Base-by-base conservation (phyloP, 2,113 vertebrate genomes). In the Eclectus roratus region DNA sequence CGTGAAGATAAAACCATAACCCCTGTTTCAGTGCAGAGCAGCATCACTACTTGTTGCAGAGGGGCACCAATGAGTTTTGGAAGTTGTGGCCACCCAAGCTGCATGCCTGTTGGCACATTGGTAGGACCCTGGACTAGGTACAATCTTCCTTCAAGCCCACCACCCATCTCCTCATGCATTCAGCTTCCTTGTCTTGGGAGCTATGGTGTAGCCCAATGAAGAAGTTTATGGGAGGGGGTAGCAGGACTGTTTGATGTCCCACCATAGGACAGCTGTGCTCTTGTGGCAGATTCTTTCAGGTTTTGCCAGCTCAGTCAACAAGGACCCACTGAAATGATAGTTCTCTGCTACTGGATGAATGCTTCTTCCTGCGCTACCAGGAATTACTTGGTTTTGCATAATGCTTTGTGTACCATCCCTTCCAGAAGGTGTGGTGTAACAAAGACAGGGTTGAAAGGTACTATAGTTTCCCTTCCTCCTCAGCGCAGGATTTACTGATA, bases 391-490 rank as follows among this genome's bases (percentile, higher is more conserved):
- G 76, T 16, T 92, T 71, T 71, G 85, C 46, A 6, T 41, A 85
- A 87, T 2, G 10, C 85, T 84, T 53, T 91, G 73, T 66, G 85
- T 70, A 5, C 72, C 85, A 65, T 88, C 39, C 83, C 84, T 95
- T 90, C 43, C 66, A 93, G 63, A 89, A 89, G 80, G 88, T 18
- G 1, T 76, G 83, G 49, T 74, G 52, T 95, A 95, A 97, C 76
- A 94, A 94, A 96, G 93, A 95, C 96, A 91, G 63, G 55, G 78
- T 93, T 88, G 91, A 93, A 95, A 97, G 93, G 89, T 61, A 46
- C 80, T 50, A 10, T 63, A 27, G 31, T 90, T 94, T 92, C 80
- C 85, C 37, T 91, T 72, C 77, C 52, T 92, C 28, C 85, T 90
- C 64, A 9, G 74, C 92, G 78, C 96, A 87, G 92, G 60, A 91